Evolutionary conservation across 2,113 vertebrate species (phyloP).

Genomic region (Bucco capensis): DNA sequence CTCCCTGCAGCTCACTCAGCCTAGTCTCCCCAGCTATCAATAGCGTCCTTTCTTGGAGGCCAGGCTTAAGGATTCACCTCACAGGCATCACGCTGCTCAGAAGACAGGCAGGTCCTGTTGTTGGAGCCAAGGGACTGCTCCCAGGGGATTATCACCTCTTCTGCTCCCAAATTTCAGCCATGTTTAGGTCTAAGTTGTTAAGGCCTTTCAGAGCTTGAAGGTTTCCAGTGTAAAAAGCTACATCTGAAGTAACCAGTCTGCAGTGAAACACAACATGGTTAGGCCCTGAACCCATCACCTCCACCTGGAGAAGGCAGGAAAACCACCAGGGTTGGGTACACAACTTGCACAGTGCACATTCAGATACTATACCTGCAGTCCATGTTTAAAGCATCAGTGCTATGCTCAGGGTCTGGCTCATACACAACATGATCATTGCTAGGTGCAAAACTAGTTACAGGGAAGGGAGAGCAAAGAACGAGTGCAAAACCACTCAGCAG

Average conservation of each 20-base stretch:
- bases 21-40: constrained; percentile 26
- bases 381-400: background rate
- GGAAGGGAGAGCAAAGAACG: background rate
- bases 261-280: background rate
- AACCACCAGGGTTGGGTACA: background rate
- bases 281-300: accelerated
- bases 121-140: constrained; percentile 47
- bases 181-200: constrained; percentile 89
- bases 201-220: constrained; percentile 90
- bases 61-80: constrained; percentile 40
- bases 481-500: background rate
- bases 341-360: accelerated
- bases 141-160: constrained; percentile 88
- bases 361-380: background rate
- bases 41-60: constrained; percentile 18
- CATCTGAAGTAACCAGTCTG: constrained; percentile 94
- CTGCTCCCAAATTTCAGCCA: constrained; percentile 98
- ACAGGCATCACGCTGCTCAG: constrained; percentile 14
- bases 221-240: constrained; percentile 98
- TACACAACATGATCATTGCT: background rate
- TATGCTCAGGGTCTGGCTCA: background rate
- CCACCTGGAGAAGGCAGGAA: background rate
- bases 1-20: constrained; percentile 54
- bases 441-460: background rate
- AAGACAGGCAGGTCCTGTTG: constrained; percentile 27